phyloP scores from a whole-genome alignment of 2,797 vertebrate genomes.

The Betta splendens region DNA sequence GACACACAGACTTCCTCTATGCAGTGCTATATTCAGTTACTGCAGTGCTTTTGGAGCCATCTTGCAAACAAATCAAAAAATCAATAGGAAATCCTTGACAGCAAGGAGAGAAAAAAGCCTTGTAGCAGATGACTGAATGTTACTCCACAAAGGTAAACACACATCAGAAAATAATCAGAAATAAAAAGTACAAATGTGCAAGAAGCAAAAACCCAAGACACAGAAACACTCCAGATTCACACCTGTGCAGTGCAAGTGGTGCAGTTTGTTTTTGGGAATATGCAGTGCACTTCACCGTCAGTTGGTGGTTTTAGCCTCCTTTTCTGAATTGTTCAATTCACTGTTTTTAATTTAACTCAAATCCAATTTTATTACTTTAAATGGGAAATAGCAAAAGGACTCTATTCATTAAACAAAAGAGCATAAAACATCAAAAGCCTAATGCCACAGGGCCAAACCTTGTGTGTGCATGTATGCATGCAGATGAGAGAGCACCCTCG shows the following conservation, averaged over 20 bases:
- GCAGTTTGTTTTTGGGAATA: constrained; percentile 9
- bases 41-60: constrained; percentile 26
- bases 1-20: constrained; percentile 10
- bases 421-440: not conserved
- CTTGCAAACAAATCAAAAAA: constrained; percentile 54
- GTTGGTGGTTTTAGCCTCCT: not conserved
- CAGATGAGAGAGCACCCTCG: constrained; percentile 11
- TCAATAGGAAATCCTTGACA: constrained; percentile 37
- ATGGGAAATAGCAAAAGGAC: constrained; percentile 9
- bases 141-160: constrained; percentile 1
- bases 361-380: constrained; percentile 7
- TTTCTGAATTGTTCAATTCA: constrained; percentile 5
- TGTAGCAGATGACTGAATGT: constrained; percentile 12
- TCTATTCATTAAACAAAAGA: constrained; percentile 11
- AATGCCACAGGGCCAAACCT: not conserved
- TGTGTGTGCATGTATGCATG: constrained; percentile 7
- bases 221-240: constrained; percentile 15
- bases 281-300: not conserved
- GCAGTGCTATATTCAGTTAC: constrained; percentile 20
- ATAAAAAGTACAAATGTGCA: not conserved
- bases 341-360: constrained; percentile 13
- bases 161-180: not conserved
- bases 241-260: constrained; percentile 39
- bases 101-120: constrained; percentile 29
- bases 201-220: not conserved